Percentiles rank a stretch among this genome's conserved stretches.
These are phyloP conservation scores for Caenorhabditis sinica DNA, from an alignment of 2,888 invertebrate species.

Conservation along the genomic window DNA sequence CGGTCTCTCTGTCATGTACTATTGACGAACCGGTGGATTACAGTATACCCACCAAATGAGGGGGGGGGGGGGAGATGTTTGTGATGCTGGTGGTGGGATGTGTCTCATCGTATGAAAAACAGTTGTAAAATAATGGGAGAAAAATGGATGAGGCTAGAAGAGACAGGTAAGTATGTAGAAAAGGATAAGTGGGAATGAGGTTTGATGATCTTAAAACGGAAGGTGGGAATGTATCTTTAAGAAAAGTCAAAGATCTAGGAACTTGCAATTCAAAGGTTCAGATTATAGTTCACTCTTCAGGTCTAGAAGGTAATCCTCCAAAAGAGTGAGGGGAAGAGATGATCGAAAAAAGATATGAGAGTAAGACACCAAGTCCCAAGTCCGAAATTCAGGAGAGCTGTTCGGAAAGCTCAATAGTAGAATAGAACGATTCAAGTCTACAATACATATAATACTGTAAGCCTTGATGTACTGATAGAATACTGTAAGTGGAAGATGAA, in stretches of 20 bases:
- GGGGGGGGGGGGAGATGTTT: slow-evolving; percentile 38
- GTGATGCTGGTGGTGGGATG: slow-evolving; percentile 39
- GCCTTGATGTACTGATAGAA: neutral
- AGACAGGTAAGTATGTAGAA: slow-evolving; percentile 9
- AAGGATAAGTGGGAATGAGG: slow-evolving; percentile 6
- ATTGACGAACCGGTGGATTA: slow-evolving; percentile 61
- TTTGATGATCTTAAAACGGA: slow-evolving; percentile 7
- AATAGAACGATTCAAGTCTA: too few relatives aligned
- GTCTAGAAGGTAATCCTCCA: too few relatives aligned
- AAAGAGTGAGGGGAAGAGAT: too few relatives aligned
- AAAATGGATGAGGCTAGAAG: slow-evolving; percentile 23
- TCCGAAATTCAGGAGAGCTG: too few relatives aligned
- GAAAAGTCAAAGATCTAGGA: neutral
- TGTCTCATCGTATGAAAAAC: slow-evolving; percentile 41
- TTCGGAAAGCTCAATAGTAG: too few relatives aligned
- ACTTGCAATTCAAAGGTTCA: neutral
- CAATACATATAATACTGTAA: too few relatives aligned
- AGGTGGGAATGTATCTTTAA: neutral
- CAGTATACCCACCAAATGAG: slow-evolving; percentile 49
- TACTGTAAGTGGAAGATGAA: neutral
- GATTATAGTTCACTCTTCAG: too few relatives aligned
- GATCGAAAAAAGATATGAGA: too few relatives aligned
- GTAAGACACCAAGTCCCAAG: too few relatives aligned
- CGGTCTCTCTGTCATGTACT: slow-evolving; percentile 57
- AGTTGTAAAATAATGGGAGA: slow-evolving; percentile 49